A percentile compares a stretch with the other conserved stretches of the same genome.
phyloP scores from a whole-genome alignment of 2,797 vertebrate genomes.

The Zalophus californianus region DNA sequence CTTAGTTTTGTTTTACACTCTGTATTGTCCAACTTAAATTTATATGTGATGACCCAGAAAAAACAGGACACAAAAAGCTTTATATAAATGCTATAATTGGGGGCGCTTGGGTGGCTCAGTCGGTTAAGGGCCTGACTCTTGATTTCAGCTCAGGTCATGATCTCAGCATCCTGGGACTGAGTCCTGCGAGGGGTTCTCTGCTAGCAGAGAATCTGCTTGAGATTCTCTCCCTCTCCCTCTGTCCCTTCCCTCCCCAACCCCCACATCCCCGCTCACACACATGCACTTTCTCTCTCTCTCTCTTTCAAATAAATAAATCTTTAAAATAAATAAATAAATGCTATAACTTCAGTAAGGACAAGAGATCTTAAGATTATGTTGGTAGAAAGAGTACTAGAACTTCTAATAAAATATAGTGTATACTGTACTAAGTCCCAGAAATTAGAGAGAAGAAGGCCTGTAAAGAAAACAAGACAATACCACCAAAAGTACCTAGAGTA shows the following conservation, averaged over 20 bases:
- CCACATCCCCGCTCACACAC: background rate
- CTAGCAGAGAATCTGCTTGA: background rate
- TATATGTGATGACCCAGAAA: background rate
- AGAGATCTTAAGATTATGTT: background rate
- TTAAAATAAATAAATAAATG: background rate
- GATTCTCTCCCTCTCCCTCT: background rate
- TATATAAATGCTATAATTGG: background rate
- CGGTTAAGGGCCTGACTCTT: background rate
- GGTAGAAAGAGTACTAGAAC: background rate
- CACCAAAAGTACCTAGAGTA: background rate
- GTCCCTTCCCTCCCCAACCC: background rate
- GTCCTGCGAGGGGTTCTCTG: background rate
- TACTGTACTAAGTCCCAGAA: background rate
- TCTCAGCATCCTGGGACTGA: background rate
- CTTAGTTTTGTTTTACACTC: background rate
- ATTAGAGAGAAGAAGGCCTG: background rate
- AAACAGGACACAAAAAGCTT: background rate
- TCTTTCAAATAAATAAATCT: background rate
- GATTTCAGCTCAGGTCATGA: background rate
- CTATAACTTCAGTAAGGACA: background rate
- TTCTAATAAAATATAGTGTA: background rate
- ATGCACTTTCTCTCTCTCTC: background rate
- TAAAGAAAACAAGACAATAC: background rate
- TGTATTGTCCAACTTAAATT: background rate
- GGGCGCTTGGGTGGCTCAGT: background rate